Percentiles rank a stretch among this genome's conserved stretches.
These are phyloP conservation scores for Tubulanus polymorphus DNA, from an alignment of 2,888 invertebrate species.

Conservation along the genomic window DNA sequence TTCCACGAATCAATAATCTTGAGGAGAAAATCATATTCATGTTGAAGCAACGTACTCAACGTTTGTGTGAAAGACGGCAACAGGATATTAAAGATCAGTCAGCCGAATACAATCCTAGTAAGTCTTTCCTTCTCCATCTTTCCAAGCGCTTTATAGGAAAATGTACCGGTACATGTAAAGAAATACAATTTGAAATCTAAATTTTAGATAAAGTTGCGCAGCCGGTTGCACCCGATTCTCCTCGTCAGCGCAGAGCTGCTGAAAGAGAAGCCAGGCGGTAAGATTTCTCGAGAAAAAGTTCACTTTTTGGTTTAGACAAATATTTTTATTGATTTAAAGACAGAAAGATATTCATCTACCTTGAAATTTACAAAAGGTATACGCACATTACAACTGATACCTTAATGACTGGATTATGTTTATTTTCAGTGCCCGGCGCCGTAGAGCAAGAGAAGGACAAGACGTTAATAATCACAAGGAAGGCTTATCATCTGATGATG, in stretches of 20 bases:
- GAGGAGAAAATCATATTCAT: conserved; percentile 75
- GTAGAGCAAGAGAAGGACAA: conserved; percentile 68
- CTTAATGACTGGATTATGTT: too few species aligned
- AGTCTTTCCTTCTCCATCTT: too few species aligned
- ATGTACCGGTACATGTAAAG: conserved; percentile 14
- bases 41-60: conserved; percentile 65
- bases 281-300: too few species aligned
- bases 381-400: too few species aligned
- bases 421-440: conserved; percentile 68
- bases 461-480: conserved; percentile 67
- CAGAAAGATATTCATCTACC: too few species aligned
- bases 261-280: conserved; percentile 79
- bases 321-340: too few species aligned
- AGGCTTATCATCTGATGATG: conserved; percentile 96
- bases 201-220: conserved; percentile 20
- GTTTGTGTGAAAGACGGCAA: conserved; percentile 73
- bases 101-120: conserved; percentile 73
- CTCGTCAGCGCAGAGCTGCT: conserved; percentile 67
- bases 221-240: conserved; percentile 26
- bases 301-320: too few species aligned
- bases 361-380: too few species aligned
- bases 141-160: too few species aligned
- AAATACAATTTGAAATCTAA: background rate
- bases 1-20: conserved; percentile 67
- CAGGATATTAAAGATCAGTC: conserved; percentile 93